Evolutionary conservation across 2,113 vertebrate genomes (phyloP).

Genomic region (Chionodraco myersi): DNA sequence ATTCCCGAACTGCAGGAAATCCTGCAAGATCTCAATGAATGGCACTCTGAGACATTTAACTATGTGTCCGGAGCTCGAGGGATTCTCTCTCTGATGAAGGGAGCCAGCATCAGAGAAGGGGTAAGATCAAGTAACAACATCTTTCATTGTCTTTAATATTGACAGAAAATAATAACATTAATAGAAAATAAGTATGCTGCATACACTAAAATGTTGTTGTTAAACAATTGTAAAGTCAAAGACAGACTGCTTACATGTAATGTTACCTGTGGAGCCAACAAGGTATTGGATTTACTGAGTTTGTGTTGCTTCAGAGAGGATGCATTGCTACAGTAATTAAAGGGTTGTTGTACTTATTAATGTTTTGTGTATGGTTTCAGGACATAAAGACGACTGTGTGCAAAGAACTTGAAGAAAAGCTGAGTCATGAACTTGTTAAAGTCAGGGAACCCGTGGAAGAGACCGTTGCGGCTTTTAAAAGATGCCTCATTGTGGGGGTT

Average conservation of each 20-base stretch:
- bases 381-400: neutral
- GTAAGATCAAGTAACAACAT: constrained; percentile 6
- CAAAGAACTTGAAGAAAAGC: neutral
- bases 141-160: neutral
- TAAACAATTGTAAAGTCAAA: neutral
- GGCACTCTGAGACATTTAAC: constrained; percentile 38
- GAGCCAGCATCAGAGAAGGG: neutral
- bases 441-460: neutral
- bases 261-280: neutral
- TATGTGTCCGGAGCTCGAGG: constrained; percentile 51
- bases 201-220: neutral
- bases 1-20: constrained; percentile 28
- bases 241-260: neutral
- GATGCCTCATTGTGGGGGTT: constrained; percentile 35
- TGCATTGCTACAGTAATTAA: neutral
- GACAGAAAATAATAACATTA: neutral
- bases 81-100: constrained; percentile 64
- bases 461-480: neutral
- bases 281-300: neutral
- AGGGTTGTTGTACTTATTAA: neutral
- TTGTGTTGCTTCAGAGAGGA: neutral
- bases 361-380: constrained; percentile 22
- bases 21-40: constrained; percentile 40
- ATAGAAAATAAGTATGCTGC: neutral
- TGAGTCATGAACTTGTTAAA: neutral